These are phyloP conservation scores for Hemiprocne comata DNA, from an alignment of 2,113 vertebrate species.

Conservation along the genomic window DNA sequence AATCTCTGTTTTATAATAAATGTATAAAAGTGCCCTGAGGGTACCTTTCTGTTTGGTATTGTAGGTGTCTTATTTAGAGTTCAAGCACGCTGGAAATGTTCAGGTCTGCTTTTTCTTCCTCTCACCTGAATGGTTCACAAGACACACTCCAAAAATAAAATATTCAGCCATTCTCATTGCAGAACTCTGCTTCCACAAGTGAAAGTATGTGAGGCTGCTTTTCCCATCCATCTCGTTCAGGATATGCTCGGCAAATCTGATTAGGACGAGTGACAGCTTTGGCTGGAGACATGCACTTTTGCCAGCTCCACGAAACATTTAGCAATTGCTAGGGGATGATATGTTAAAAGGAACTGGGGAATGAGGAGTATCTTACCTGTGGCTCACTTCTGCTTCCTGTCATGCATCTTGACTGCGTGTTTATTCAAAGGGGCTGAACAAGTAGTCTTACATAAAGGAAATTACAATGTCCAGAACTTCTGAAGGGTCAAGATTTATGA, in stretches of 20 bases:
- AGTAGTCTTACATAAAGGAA: background rate
- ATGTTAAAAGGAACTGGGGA: background rate
- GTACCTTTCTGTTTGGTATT: conserved; percentile 66
- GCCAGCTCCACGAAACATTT: background rate
- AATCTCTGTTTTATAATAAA: conserved; percentile 80
- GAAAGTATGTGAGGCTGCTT: background rate
- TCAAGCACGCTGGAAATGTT: conserved; percentile 41
- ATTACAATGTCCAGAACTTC: background rate
- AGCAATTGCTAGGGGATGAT: background rate
- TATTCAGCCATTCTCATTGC: background rate
- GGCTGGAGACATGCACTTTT: background rate
- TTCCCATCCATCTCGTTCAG: background rate
- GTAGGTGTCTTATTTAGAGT: conserved; percentile 67
- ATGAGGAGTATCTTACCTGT: background rate
- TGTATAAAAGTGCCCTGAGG: conserved; percentile 61
- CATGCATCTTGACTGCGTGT: background rate
- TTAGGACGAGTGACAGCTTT: conserved; percentile 4
- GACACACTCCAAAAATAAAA: background rate
- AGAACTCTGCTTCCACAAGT: background rate
- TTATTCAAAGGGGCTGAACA: background rate
- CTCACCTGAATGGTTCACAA: conserved; percentile 43
- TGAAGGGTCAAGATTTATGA: background rate
- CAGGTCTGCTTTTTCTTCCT: conserved; percentile 49
- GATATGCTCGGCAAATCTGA: background rate
- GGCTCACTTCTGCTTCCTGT: background rate